Percentiles rank a stretch among this genome's conserved stretches.
Conservation (phyloP, 2,888 invertebrate species). For the Aphidius colemani region DNA sequence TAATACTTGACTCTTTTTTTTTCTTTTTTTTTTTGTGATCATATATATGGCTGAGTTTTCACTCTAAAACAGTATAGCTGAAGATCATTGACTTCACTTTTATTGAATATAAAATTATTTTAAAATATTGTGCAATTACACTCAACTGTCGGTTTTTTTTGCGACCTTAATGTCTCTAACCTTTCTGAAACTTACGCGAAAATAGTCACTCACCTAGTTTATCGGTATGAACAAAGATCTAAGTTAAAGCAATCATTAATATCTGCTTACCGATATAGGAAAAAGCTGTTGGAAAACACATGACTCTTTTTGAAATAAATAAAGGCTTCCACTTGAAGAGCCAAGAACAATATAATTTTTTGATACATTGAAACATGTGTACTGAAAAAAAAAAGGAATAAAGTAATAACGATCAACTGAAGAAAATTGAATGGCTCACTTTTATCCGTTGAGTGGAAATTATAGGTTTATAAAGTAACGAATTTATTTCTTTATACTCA, state of each 20-base stretch:
- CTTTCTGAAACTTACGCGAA: no score
- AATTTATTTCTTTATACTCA: constrained; percentile 54
- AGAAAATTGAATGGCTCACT: constrained; percentile 60
- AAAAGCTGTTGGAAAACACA: constrained; percentile 79
- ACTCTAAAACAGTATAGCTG: no score
- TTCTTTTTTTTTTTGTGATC: no score
- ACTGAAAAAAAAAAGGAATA: constrained; percentile 40
- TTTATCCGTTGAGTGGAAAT: constrained; percentile 71
- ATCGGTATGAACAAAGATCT: constrained; percentile 19
- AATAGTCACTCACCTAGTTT: not conserved
- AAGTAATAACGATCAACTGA: constrained; percentile 1
- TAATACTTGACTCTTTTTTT: no score
- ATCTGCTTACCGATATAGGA: constrained; percentile 71
- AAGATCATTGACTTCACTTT: no score
- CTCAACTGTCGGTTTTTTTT: no score
- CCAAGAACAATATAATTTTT: constrained; percentile 75
- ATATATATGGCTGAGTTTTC: no score
- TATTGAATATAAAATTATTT: no score
- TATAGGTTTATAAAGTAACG: constrained; percentile 51
- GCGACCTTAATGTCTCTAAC: no score
- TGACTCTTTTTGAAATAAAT: constrained; percentile 74
- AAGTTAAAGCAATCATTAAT: constrained; percentile 7
- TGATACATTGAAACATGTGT: constrained; percentile 73
- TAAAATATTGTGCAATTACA: no score
- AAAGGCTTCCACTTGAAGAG: constrained; percentile 81